A percentile compares a stretch with the other conserved stretches of the same genome.
phyloP scores from a whole-genome alignment of 1,140 invertebrate species.

The Thrips palmi region DNA sequence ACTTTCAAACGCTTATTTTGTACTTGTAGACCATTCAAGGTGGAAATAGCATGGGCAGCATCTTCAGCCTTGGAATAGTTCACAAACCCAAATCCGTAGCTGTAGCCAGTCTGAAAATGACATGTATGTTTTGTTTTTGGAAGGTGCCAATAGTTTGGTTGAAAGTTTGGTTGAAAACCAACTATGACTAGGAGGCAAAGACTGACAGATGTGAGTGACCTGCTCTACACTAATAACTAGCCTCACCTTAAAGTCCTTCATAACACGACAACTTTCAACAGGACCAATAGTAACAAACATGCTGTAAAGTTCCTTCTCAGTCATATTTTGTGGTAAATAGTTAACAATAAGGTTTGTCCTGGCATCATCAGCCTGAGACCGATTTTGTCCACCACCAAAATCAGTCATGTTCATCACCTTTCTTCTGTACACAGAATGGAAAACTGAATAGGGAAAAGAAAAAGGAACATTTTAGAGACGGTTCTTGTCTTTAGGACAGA shows the following conservation, averaged over 20 bases:
- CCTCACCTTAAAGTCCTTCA: constrained; percentile 70
- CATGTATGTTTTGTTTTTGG: constrained; percentile 13
- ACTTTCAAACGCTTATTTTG: constrained; percentile 70
- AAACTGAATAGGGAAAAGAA: too few relatives aligned
- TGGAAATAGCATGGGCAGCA: constrained; percentile 66
- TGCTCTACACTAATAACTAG: not conserved
- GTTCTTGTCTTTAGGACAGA: too few relatives aligned
- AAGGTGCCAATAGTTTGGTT: too few relatives aligned
- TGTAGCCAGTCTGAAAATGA: constrained; percentile 66
- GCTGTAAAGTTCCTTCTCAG: constrained; percentile 73
- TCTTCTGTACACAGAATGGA: too few relatives aligned
- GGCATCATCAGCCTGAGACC: too few relatives aligned
- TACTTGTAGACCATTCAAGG: constrained; percentile 73
- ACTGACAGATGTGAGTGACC: not conserved
- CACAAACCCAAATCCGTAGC: constrained; percentile 92
- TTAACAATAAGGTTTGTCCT: constrained; percentile 88
- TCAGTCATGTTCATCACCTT: too few relatives aligned
- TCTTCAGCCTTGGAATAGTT: constrained; percentile 74
- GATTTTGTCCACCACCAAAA: too few relatives aligned
- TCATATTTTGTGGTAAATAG: constrained; percentile 85
- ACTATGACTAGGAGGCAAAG: not conserved
- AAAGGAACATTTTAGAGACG: too few relatives aligned
- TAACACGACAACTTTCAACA: constrained; percentile 76
- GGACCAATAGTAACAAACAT: constrained; percentile 75
- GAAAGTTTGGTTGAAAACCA: too few relatives aligned